Evolutionary conservation across 2,113 vertebrate genomes (phyloP).

Genomic region (Phrynosoma blainvillii): DNA sequence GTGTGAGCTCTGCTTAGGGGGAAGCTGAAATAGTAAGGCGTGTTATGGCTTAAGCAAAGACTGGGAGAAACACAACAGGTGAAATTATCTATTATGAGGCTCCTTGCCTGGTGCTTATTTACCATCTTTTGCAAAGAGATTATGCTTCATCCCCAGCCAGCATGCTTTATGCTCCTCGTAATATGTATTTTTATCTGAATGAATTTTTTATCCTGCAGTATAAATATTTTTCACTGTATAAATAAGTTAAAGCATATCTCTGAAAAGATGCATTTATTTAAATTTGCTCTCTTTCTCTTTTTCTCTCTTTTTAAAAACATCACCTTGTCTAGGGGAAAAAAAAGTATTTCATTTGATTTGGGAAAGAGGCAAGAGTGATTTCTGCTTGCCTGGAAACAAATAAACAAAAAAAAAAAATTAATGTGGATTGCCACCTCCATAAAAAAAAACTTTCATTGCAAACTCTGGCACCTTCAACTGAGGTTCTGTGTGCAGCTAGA

Average conservation of each 20-base stretch:
- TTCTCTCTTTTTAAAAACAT: constrained; percentile 16
- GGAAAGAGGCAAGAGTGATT: constrained; percentile 28
- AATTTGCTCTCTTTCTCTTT: constrained; percentile 22
- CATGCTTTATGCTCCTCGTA: constrained; percentile 42
- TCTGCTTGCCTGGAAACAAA: neutral
- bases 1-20: neutral
- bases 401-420: constrained; percentile 60
- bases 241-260: constrained; percentile 55
- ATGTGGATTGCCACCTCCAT: constrained; percentile 48
- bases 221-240: constrained; percentile 60
- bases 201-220: constrained; percentile 43
- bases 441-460: constrained; percentile 48
- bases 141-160: constrained; percentile 49
- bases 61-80: neutral
- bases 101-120: neutral
- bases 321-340: constrained; percentile 21
- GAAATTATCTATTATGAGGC: constrained; percentile 24
- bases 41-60: constrained; percentile 18
- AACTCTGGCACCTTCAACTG: constrained; percentile 69
- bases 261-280: constrained; percentile 60
- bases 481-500: constrained; percentile 66
- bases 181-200: constrained; percentile 61
- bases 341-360: constrained; percentile 54
- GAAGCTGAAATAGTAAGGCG: neutral
- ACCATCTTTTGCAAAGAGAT: neutral